Percentiles rank a stretch among this genome's conserved stretches.
phyloP scores from a whole-genome alignment of 2,113 vertebrate species.

The Cercopithecus mona region DNA sequence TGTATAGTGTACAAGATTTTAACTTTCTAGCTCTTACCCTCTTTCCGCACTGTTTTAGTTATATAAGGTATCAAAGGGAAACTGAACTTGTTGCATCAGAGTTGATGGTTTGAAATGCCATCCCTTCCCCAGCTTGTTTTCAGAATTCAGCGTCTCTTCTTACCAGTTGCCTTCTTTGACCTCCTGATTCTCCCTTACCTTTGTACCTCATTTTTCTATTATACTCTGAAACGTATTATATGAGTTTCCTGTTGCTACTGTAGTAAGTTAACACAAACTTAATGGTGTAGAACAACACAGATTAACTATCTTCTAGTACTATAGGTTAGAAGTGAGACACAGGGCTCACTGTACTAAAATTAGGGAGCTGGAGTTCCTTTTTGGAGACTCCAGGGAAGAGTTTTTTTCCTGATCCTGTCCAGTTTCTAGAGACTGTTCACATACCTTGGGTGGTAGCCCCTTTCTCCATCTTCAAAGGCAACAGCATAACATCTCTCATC shows the following conservation, averaged over 20 bases:
- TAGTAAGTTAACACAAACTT: not conserved
- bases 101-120: not conserved
- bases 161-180: not conserved
- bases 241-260: not conserved
- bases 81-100: not conserved
- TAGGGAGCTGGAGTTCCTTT: not conserved
- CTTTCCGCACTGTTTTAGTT: not conserved
- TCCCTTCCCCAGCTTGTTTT: not conserved
- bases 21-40: not conserved
- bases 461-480: not conserved
- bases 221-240: not conserved
- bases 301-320: not conserved
- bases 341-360: not conserved
- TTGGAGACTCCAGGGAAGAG: not conserved
- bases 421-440: not conserved
- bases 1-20: not conserved
- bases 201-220: slow-evolving; percentile 13
- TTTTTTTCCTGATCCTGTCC: not conserved
- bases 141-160: not conserved
- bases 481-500: not conserved
- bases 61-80: not conserved
- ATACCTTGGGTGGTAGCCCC: not conserved
- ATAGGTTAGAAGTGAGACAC: not conserved
- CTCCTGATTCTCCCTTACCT: not conserved
- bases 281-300: not conserved